phyloP scores from a whole-genome alignment of 1,140 invertebrate species.

The Bombyx mandarina region DNA sequence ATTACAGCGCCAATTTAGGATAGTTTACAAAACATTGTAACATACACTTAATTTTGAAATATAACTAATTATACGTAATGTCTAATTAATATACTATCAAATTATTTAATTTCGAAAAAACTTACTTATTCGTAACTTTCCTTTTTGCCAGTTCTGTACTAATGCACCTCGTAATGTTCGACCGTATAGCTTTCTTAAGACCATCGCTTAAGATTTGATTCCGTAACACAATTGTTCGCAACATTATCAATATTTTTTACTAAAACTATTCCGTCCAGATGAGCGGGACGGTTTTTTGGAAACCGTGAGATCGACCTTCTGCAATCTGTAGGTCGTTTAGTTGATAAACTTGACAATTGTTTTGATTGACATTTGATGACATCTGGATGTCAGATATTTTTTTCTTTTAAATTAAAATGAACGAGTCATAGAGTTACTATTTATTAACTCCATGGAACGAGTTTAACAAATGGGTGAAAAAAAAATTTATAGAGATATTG shows the following conservation, averaged over 20 bases:
- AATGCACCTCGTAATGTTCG: conserved; percentile 73
- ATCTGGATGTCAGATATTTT: too few species aligned
- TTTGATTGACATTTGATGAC: neutral
- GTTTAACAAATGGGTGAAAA: too few species aligned
- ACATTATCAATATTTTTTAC: conserved; percentile 66
- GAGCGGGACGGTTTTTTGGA: conserved; percentile 45
- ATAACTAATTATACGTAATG: neutral
- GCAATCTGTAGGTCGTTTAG: conserved; percentile 53
- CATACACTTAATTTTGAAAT: neutral
- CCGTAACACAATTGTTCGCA: conserved; percentile 76
- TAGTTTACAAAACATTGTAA: neutral
- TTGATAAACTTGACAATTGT: conserved; percentile 22
- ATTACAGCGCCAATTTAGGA: conserved; percentile 2
- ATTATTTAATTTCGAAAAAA: conserved; percentile 6
- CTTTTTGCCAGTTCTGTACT: conserved; percentile 74
- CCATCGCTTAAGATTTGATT: conserved; percentile 74
- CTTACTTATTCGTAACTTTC: conserved; percentile 75
- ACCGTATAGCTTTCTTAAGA: conserved; percentile 71
- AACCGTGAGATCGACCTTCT: conserved; percentile 63
- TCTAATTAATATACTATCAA: too few species aligned
- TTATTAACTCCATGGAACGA: too few species aligned
- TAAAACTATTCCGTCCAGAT: conserved; percentile 50
- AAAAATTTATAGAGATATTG: too few species aligned
- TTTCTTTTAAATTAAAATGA: too few species aligned
- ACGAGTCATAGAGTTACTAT: too few species aligned